Conservation (phyloP, 92 coral and sea anemone genomes). For the Scolanthus callimorphus region DNA sequence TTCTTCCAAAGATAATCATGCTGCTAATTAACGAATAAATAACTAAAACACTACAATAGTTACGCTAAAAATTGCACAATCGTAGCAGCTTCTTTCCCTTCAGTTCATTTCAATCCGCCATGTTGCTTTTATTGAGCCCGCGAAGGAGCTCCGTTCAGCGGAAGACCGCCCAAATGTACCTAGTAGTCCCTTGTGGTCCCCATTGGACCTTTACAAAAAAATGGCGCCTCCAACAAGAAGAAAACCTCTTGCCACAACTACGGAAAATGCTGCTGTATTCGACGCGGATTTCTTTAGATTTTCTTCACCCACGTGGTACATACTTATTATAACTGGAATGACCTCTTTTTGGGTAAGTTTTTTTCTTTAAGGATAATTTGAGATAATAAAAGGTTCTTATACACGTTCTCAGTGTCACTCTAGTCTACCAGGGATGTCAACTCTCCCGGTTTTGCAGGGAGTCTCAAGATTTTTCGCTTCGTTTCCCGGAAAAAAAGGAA, state of each 20-base stretch:
- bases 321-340: constrained; percentile 8
- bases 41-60: background rate
- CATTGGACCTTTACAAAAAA: constrained; percentile 12
- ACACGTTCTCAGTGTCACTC: too few relatives aligned
- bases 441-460: too few relatives aligned
- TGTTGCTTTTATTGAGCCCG: constrained; percentile 21
- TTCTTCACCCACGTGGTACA: constrained; percentile 16
- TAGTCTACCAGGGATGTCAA: too few relatives aligned
- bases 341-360: constrained; percentile 54
- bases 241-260: background rate
- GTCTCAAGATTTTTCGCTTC: too few relatives aligned
- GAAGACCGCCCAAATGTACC: constrained; percentile 1
- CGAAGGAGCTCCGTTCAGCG: constrained; percentile 7
- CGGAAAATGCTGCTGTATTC: too few relatives aligned
- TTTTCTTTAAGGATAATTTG: too few relatives aligned
- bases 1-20: constrained; percentile 89
- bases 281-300: constrained; percentile 42
- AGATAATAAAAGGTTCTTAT: too few relatives aligned
- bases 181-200: constrained; percentile 4
- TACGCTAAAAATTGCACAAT: too few relatives aligned
- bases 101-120: constrained; percentile 19
- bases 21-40: constrained; percentile 4
- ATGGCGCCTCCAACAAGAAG: constrained; percentile 65
- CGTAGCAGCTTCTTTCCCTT: too few relatives aligned
- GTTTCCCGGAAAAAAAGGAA: too few relatives aligned